Evolutionary conservation across 2,113 vertebrate species (phyloP).

Genomic region (Anhinga anhinga): DNA sequence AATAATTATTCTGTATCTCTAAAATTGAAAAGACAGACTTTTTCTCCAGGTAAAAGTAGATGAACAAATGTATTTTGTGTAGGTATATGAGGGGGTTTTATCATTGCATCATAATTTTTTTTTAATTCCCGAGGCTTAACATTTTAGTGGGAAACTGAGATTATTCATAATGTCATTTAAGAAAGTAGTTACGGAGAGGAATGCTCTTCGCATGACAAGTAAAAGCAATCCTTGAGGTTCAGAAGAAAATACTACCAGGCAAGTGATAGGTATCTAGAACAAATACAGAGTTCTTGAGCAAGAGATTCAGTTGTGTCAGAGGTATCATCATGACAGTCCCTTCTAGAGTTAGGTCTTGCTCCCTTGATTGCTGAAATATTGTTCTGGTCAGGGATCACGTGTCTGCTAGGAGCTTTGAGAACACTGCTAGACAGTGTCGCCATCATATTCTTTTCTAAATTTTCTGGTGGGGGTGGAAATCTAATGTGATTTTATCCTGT

Average conservation of each 20-base stretch:
- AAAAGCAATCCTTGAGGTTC: neutral
- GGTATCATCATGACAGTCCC: neutral
- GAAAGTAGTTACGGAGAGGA: neutral
- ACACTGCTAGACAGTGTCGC: neutral
- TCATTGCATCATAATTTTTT: neutral
- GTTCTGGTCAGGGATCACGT: neutral
- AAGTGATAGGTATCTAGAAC: neutral
- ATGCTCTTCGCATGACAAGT: neutral
- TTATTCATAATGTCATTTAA: neutral
- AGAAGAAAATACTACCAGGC: neutral
- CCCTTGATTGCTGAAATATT: neutral
- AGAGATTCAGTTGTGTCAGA: neutral
- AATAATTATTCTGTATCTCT: neutral
- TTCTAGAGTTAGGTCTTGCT: neutral
- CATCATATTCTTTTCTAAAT: neutral
- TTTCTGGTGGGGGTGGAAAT: neutral
- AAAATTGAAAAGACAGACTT: neutral
- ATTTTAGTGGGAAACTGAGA: neutral
- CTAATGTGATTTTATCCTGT: neutral
- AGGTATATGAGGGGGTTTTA: neutral
- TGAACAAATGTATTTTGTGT: neutral
- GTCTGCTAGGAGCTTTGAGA: neutral
- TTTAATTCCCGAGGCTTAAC: neutral
- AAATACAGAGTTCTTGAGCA: neutral
- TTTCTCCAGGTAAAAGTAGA: neutral